Percentiles rank a stretch among this genome's conserved stretches.
Conservation (phyloP, 2,888 invertebrate species). For the Bombylius major region DNA sequence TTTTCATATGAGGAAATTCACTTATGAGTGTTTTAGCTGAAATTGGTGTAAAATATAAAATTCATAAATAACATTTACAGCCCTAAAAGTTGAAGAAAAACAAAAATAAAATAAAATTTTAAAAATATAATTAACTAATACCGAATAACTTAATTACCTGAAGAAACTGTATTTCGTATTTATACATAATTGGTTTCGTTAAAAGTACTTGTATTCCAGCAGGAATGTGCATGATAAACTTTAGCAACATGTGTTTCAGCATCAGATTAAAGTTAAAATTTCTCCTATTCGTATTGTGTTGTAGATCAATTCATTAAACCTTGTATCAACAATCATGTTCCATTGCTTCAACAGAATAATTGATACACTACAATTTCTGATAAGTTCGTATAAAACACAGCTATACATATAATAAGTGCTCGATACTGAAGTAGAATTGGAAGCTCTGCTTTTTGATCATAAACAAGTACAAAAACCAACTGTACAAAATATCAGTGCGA, state of each 20-base stretch:
- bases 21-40: conserved; percentile 73
- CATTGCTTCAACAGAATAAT: conserved; percentile 98
- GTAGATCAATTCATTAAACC: conserved; percentile 92
- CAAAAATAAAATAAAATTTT: neutral
- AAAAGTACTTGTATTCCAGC: conserved; percentile 75
- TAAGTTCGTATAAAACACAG: too few species aligned
- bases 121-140: too few species aligned
- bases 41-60: conserved; percentile 90
- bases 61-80: conserved; percentile 92
- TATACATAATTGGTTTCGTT: conserved; percentile 99
- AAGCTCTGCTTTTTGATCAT: too few species aligned
- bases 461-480: too few species aligned
- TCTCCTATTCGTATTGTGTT: conserved; percentile 97
- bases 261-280: conserved; percentile 92
- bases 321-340: too few species aligned
- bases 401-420: too few species aligned
- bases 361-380: conserved; percentile 97
- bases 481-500: too few species aligned
- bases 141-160: conserved; percentile 45
- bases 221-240: conserved; percentile 92
- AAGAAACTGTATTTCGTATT: conserved; percentile 90
- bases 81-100: conserved; percentile 47
- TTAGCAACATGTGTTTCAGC: conserved; percentile 91
- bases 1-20: conserved; percentile 83
- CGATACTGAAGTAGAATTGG: too few species aligned